Evolutionary conservation across 2,888 invertebrate genomes (phyloP), one percentile per base, ranked within the genome.

Genomic region (Branchipolynoe longqiensis): DNA sequence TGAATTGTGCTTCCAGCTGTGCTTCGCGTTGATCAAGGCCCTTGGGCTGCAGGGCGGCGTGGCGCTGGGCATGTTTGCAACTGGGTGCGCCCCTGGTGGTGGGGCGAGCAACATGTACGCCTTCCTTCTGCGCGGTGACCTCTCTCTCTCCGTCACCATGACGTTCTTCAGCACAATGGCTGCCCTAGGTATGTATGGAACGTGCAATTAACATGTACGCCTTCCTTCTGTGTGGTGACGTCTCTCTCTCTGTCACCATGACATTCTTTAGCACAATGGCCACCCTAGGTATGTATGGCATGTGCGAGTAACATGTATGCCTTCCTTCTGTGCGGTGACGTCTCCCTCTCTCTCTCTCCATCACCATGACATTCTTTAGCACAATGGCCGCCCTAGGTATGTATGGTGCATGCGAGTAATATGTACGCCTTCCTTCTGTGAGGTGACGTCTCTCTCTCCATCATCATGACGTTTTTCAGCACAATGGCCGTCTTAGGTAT

Each of bases 81-180:
- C 94, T 12, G 94, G 94, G 0, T 93, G 94, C 85, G 93, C 93
- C 83, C 95, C 95, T 22, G 95, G 94, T 12, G 95, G 99, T 0
- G 99, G 98, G 0, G 98, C 98, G 36, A 98, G 98, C 78, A 99
- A 99, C 94, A 97, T 98, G 90, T 99, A 98, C 98, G 97, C 98
- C 0, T 96, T 97, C 88, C 95, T 99, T 25, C 95, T 99, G 0
- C 97, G 96, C 2, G 99, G 98, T 4, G 99, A 99, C 94, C 95
- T 99, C 4, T 97, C 98, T 93, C 95, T 99, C 59, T 98, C 98
- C 0, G 96, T 99, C 78, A 96, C 99, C 25, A 98, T 99, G 98
- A 99, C 99, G 0, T 96, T 98, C 12, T 94, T 98, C 85, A 97
- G 97, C 87, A 98, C 98, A 1, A 93, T 98, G 4, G 96, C 96